phyloP scores from a whole-genome alignment of 2,797 vertebrate species.

The Apogon talboti region DNA sequence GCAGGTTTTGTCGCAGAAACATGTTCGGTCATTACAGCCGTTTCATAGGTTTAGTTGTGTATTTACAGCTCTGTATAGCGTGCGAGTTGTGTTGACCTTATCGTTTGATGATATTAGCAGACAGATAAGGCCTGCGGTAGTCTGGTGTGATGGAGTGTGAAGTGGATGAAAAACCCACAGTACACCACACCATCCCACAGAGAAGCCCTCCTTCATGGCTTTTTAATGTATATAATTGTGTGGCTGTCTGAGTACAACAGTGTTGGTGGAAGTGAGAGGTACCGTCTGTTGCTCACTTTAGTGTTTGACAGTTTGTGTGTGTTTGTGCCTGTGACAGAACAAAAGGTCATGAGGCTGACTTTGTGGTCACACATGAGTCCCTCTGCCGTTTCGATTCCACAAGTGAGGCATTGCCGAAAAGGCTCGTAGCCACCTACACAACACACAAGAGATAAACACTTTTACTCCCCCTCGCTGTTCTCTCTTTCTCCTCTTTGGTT shows the following conservation, averaged over 20 bases:
- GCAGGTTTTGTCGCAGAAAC: not conserved
- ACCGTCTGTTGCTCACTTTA: constrained; percentile 61
- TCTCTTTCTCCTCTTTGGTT: constrained; percentile 40
- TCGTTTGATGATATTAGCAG: constrained; percentile 22
- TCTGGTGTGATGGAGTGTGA: constrained; percentile 23
- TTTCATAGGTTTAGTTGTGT: not conserved
- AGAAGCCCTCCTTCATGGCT: constrained; percentile 42
- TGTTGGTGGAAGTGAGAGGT: constrained; percentile 46
- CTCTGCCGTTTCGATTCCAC: constrained; percentile 61
- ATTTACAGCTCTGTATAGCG: not conserved
- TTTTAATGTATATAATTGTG: constrained; percentile 10
- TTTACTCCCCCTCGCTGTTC: constrained; percentile 62
- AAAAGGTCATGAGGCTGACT: constrained; percentile 74
- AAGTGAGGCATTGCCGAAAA: constrained; percentile 55
- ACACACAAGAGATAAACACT: constrained; percentile 74
- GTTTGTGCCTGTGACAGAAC: constrained; percentile 67
- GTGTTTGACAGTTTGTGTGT: constrained; percentile 59
- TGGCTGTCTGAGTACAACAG: constrained; percentile 17
- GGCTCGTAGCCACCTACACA: constrained; percentile 73
- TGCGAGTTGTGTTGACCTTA: constrained; percentile 16
- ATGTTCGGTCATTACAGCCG: not conserved
- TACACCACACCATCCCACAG: constrained; percentile 15
- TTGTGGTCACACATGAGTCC: constrained; percentile 71
- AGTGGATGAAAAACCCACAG: constrained; percentile 24
- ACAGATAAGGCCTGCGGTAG: constrained; percentile 22